Percentiles rank a stretch among this genome's conserved stretches.
Conservation (phyloP, 1,140 invertebrate genomes). For the Bombus turneri region DNA sequence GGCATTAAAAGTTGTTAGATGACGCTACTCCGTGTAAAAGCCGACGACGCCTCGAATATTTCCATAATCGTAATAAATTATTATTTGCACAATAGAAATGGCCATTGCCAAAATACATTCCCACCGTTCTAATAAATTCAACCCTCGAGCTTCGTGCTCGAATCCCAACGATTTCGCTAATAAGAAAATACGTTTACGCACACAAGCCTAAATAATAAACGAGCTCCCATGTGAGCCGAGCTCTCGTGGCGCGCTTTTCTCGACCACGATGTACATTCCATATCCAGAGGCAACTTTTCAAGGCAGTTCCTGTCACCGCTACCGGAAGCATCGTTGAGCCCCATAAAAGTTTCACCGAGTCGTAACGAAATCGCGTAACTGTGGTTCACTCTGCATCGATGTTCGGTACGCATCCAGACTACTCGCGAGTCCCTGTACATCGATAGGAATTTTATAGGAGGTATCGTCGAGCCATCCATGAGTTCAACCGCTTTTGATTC, state of each 20-base stretch:
- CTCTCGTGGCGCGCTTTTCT: not conserved
- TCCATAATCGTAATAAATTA: not conserved
- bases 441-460: slow-evolving; percentile 28
- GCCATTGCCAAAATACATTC: not conserved
- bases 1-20: not conserved
- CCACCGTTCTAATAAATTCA: not conserved
- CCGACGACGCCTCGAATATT: not conserved
- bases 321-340: slow-evolving; percentile 3
- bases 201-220: slow-evolving; percentile 52
- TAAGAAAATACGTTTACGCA: slow-evolving; percentile 17
- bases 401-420: slow-evolving; percentile 14
- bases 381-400: not conserved
- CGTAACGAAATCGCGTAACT: slow-evolving; percentile 37
- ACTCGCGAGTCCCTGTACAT: not conserved
- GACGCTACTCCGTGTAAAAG: not conserved
- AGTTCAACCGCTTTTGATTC: not conserved
- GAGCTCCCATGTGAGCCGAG: not conserved
- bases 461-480: not conserved
- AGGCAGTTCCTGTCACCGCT: slow-evolving; percentile 1
- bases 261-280: too few species aligned
- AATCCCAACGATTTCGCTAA: not conserved
- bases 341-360: slow-evolving; percentile 45
- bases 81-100: not conserved
- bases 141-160: not conserved
- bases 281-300: not conserved